Conservation (phyloP, 2,113 vertebrate species). For the Reinhardtius hippoglossoides region DNA sequence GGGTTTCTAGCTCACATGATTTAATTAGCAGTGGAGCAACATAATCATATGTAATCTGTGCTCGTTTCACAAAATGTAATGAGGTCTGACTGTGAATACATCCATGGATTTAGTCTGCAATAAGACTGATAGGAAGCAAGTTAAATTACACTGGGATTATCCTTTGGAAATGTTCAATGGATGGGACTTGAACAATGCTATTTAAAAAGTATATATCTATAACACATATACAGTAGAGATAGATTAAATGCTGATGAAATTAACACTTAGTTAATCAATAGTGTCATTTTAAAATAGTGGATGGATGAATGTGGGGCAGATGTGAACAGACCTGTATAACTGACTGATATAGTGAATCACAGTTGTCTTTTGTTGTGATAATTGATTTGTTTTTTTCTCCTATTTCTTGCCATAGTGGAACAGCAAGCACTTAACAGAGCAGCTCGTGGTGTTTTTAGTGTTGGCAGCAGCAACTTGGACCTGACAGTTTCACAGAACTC, state of each 20-base stretch:
- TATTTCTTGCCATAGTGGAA: background rate
- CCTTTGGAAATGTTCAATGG: background rate
- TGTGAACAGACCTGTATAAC: slow-evolving; percentile 4
- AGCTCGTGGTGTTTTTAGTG: background rate
- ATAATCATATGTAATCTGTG: slow-evolving; percentile 45
- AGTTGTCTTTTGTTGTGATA: slow-evolving; percentile 21
- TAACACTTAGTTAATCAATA: background rate
- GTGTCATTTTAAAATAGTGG: background rate
- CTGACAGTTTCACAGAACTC: background rate
- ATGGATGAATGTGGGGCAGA: background rate
- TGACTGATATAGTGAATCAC: background rate
- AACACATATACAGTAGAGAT: background rate
- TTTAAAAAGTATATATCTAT: background rate
- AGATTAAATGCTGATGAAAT: background rate
- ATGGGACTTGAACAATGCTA: slow-evolving; percentile 8
- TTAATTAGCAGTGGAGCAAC: slow-evolving; percentile 33
- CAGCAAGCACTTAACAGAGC: background rate
- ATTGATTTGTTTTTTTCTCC: slow-evolving; percentile 10
- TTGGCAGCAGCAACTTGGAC: background rate
- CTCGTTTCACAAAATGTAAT: slow-evolving; percentile 36
- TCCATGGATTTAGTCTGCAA: slow-evolving; percentile 19
- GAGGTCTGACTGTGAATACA: slow-evolving; percentile 33
- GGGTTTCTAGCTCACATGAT: slow-evolving; percentile 25
- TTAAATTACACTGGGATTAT: slow-evolving; percentile 29
- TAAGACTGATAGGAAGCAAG: slow-evolving; percentile 25